Base-by-base conservation (phyloP, 2,888 invertebrate genomes). In the Allygus modestus region DNA sequence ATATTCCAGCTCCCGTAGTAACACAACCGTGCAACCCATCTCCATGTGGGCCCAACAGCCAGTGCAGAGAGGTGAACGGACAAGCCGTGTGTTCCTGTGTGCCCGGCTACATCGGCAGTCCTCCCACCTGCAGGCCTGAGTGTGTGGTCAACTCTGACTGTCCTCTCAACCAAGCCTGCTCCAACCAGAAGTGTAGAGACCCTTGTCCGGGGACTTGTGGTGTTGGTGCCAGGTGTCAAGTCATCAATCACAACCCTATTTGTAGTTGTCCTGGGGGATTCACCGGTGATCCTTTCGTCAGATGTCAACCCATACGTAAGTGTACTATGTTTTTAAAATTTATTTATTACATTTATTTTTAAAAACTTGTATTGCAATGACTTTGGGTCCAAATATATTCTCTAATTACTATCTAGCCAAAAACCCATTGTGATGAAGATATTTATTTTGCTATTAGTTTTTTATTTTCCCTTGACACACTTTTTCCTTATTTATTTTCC, bases 131-230 rank as follows among this genome's bases (percentile, higher is more conserved):
- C 86, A 87, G 90, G 51, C 91, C 91, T 43, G 92, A 91, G 87
- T 92, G 92, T 87, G 89, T 90, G 20, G 87, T 90, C 20, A 90
- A 94, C 88, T 93, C 95, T 0, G 96, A 96, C 89, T 96, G 96
- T 90, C 90, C 94, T 41, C 91, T 92, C 86, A 93, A 94, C 88
- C 92, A 93, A 89, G 95, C 95, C 0, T 96, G 96, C 88, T 93
- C 94, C 84, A 95, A 95, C 89, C 94, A 94, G 87, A 95, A 95
- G 91, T 96, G 96, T 89, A 93, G 93, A 85, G 94, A 96, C 90
- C 96, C 96, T 17, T 96, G 96, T 88, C 92, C 93, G 20, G 95
- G 95, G 43, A 92, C 94, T 26, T 96, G 96, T 89, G 96, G 96
- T 33, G 91, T 93, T 75, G 92, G 93, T 87, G 94, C 96, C 9